Percentiles rank a stretch among this genome's conserved stretches.
phyloP scores from a whole-genome alignment of 1,140 invertebrate species.

The Zaprionus vittiger region DNA sequence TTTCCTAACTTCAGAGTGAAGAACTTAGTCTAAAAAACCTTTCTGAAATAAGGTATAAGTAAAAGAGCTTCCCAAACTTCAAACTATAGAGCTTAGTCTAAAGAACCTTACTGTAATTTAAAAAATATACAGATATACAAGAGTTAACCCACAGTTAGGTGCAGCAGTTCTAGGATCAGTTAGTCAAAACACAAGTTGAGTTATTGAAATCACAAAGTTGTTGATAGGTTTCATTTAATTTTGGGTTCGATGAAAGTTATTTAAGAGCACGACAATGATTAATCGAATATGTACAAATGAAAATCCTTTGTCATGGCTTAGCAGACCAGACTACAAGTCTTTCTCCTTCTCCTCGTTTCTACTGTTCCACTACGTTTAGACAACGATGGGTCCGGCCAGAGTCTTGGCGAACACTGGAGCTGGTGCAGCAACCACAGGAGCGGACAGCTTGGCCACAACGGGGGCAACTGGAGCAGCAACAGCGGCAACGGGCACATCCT shows the following conservation, averaged over 20 bases:
- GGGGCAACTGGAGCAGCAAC: constrained; percentile 71
- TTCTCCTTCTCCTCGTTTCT: constrained; percentile 11
- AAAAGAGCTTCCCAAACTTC: too few species aligned
- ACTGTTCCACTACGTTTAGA: constrained; percentile 39
- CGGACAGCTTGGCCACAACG: constrained; percentile 64
- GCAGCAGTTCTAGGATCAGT: neutral
- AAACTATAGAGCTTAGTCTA: too few species aligned
- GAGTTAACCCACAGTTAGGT: too few species aligned
- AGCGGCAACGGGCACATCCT: constrained; percentile 85
- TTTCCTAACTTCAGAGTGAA: neutral
- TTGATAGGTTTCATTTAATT: constrained; percentile 63
- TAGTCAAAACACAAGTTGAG: neutral
- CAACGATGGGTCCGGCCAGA: constrained; percentile 69
- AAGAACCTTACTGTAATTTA: too few species aligned
- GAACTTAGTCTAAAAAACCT: neutral
- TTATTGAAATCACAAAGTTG: constrained; percentile 39
- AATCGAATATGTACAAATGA: constrained; percentile 84
- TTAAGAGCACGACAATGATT: constrained; percentile 80
- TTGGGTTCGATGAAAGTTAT: constrained; percentile 74
- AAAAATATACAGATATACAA: too few species aligned
- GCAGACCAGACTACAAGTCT: constrained; percentile 8
- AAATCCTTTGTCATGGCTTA: constrained; percentile 67
- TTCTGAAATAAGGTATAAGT: too few species aligned
- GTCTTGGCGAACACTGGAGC: constrained; percentile 70
- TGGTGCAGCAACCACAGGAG: constrained; percentile 62